These are phyloP conservation scores for Loris lydekkerianus DNA, from an alignment of 2,797 vertebrate genomes.

Conservation along the genomic window DNA sequence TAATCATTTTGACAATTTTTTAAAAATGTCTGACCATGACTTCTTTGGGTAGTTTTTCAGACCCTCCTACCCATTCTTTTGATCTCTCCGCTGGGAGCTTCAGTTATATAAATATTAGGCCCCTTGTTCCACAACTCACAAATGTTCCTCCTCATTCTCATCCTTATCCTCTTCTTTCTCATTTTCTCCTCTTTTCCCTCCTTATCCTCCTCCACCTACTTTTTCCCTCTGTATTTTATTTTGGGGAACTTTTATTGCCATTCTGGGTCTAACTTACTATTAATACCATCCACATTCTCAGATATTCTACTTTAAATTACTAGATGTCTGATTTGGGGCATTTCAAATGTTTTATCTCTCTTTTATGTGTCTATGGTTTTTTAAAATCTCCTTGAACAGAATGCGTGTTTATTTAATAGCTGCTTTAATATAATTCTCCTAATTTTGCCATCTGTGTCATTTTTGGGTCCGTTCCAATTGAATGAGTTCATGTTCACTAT, in stretches of 20 bases:
- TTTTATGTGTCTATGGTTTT: neutral
- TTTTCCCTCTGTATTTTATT: neutral
- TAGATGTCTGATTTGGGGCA: neutral
- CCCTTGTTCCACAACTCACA: neutral
- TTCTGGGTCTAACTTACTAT: neutral
- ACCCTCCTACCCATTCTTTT: neutral
- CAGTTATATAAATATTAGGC: neutral
- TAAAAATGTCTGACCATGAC: neutral
- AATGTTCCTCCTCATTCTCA: neutral
- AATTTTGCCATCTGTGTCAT: neutral
- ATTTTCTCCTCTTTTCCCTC: neutral
- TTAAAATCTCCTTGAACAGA: neutral
- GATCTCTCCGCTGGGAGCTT: neutral
- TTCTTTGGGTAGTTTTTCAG: conserved; percentile 42
- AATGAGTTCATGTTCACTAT: neutral
- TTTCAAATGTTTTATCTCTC: neutral
- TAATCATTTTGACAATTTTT: conserved; percentile 11
- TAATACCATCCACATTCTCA: neutral
- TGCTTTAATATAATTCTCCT: neutral
- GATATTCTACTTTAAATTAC: conserved; percentile 4
- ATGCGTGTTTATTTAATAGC: neutral
- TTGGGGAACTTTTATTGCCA: neutral
- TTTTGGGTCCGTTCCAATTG: conserved; percentile 16
- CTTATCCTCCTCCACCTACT: neutral
- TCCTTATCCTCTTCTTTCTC: neutral